phyloP scores from a whole-genome alignment of 2,113 vertebrate genomes.

The Pachycephala philippinensis region DNA sequence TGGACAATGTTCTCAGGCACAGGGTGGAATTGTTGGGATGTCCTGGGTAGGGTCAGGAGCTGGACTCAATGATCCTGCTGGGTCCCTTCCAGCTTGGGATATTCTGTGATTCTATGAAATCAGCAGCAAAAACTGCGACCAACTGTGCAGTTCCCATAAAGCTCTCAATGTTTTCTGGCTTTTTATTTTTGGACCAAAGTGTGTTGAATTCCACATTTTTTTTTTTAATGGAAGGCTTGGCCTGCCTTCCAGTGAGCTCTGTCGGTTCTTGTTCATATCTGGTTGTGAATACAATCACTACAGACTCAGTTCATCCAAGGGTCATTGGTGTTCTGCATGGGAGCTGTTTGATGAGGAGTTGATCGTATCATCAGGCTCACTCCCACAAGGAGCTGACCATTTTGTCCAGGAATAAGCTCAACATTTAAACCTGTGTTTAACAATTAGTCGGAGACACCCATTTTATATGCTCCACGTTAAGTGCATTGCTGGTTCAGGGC shows the following conservation, averaged over 20 bases:
- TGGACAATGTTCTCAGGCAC: rapidly evolving
- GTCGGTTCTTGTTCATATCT: neutral
- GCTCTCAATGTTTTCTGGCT: neutral
- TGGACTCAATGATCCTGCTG: neutral
- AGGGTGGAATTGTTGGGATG: neutral
- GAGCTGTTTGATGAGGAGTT: neutral
- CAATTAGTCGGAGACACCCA: neutral
- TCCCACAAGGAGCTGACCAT: neutral
- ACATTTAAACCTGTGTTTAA: neutral
- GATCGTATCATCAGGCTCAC: neutral
- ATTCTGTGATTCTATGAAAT: neutral
- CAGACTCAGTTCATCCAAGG: neutral
- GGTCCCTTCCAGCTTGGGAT: neutral
- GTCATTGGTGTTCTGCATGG: neutral
- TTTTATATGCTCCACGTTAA: neutral
- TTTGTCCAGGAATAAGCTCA: neutral
- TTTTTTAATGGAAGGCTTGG: neutral
- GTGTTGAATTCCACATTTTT: neutral
- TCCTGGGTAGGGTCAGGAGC: neutral
- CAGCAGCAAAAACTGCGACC: neutral
- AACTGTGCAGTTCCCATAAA: neutral
- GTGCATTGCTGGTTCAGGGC: neutral
- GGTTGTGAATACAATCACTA: neutral
- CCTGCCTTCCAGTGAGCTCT: neutral
- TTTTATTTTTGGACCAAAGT: neutral